phyloP scores from a whole-genome alignment of 1,140 invertebrate genomes.

The Neoseiulus cucumeris region DNA sequence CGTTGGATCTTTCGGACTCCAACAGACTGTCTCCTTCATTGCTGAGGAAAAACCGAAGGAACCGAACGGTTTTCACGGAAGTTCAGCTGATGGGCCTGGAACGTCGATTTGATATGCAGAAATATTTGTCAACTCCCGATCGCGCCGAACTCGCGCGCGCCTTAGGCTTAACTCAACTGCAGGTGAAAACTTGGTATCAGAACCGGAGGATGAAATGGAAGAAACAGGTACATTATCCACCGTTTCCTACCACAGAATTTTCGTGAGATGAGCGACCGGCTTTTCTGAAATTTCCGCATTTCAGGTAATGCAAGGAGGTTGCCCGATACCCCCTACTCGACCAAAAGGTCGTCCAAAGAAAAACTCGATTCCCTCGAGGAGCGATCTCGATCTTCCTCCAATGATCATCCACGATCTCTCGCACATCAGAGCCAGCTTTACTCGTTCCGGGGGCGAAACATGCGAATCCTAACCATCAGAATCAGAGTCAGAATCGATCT shows the following conservation, averaged over 20 bases:
- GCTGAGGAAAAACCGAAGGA: slow-evolving; percentile 19
- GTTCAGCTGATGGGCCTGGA: slow-evolving; percentile 83
- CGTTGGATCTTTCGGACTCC: slow-evolving; percentile 6
- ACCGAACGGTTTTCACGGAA: slow-evolving; percentile 88
- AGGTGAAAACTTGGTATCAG: slow-evolving; percentile 77
- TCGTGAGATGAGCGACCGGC: too few species aligned
- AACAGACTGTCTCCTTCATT: background rate
- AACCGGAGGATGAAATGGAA: slow-evolving; percentile 94
- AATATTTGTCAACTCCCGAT: slow-evolving; percentile 91
- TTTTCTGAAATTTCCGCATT: slow-evolving; percentile 4
- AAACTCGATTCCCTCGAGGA: slow-evolving; percentile 24
- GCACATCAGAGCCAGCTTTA: background rate
- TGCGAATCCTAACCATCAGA: too few species aligned
- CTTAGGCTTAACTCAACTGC: slow-evolving; percentile 82
- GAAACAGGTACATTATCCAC: slow-evolving; percentile 40
- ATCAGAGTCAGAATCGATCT: too few species aligned
- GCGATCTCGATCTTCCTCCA: slow-evolving; percentile 10
- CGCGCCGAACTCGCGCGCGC: slow-evolving; percentile 76
- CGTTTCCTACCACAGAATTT: too few species aligned
- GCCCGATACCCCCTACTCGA: slow-evolving; percentile 29
- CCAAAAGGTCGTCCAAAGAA: slow-evolving; percentile 32
- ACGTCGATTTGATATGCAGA: slow-evolving; percentile 80
- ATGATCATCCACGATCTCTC: slow-evolving; percentile 3
- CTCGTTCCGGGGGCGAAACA: background rate
- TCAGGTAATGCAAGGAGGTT: slow-evolving; percentile 29